Base-by-base conservation (phyloP, 2,888 invertebrate species). In the Marronus borbonicus region DNA sequence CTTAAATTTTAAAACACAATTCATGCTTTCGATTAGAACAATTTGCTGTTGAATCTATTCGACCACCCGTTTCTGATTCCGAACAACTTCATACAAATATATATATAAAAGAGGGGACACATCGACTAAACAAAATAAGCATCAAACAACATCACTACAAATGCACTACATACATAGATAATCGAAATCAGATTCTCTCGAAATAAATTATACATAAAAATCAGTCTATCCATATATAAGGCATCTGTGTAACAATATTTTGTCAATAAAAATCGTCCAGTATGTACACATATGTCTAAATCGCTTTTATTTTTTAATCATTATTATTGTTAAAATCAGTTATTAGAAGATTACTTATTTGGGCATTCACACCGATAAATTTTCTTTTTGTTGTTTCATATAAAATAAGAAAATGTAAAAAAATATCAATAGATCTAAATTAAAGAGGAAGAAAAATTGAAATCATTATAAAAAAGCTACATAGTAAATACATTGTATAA, bases 141-240 rank as follows among this genome's bases (percentile, higher is more conserved):
- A 39, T 44, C 60, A 28, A 62, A 74, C 62, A 49, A 17, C 60
- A 44, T 44, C 44, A 24, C 60, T 60, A 74, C 60, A 49, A 70
- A 50, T 64, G 70, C 70, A 55, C 50, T 68, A 68, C 28, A 74
- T 60, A 50, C 52, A 70, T 52, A 78, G 70, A 64, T 78, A 58
- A 72, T n/a, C 20, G 55, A 58, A 20, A 78, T 52, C 77, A 78
- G 77, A 74, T 78, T 78, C 74, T 77, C 52, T 77, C 52, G 20
- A 79, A 77, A 76, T 79, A 79, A 79, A 79, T 58, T 79, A 79
- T 77, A 79, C 79, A 76, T 78, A 82, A 84, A 84, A 84, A 84
- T 84, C 84, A 84, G 84, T 84, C 84, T 84, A 84, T 84, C 82
- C 81, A 82, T 84, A 80, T 80, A 81, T 84, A 84, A 84, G 84